Base-by-base conservation (phyloP, 2,797 vertebrate species). In the Pogonophryne albipinna region DNA sequence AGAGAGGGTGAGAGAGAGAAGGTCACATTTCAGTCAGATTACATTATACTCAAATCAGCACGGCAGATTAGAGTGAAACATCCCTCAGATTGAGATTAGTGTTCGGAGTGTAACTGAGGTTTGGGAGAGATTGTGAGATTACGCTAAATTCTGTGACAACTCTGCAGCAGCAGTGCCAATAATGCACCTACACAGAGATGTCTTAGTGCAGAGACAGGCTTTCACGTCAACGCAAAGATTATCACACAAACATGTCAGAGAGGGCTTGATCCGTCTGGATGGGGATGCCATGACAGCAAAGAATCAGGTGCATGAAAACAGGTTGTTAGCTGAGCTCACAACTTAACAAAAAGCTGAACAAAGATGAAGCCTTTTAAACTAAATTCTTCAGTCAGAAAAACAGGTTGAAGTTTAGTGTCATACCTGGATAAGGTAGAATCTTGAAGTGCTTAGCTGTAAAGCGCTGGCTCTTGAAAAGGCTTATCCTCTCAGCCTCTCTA, bases 31-130 rank as follows among this genome's bases (percentile, higher is more conserved):
- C 74, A 83, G 76, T 87, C 71, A 81, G 79, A 86, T 84, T 76
- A 82, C 55, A 78, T 83, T 72, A 85, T 72, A 71, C 34, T 71
- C 55, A 76, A 66, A 85, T 85, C 76, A 87, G 58, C 51, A 44
- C 56, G 71, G 58, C 78, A 78, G 85, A 90, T 91, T 88, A 87
- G 55, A 78, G 76, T 55, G 58, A 84, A 84, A 82, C 80, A 76
- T 69, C 78, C 38, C 81, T 84, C 61, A 51, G 57, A 65, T 62
- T 66, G 70, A 86, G 90, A 89, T 91, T 90, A 89, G 79, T 68
- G 70, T 66, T 44, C 45, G 78, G 63, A 87, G 68, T 75, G 78
- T 83, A 70, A 78, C 68, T 34, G 63, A 78, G 71, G 83, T 66
- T 82, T 74, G 56, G 50, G 66, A 51, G 69, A 76, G 86, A 85